Conservation (phyloP, 2,888 invertebrate genomes). For the Cantharis lateralis region DNA sequence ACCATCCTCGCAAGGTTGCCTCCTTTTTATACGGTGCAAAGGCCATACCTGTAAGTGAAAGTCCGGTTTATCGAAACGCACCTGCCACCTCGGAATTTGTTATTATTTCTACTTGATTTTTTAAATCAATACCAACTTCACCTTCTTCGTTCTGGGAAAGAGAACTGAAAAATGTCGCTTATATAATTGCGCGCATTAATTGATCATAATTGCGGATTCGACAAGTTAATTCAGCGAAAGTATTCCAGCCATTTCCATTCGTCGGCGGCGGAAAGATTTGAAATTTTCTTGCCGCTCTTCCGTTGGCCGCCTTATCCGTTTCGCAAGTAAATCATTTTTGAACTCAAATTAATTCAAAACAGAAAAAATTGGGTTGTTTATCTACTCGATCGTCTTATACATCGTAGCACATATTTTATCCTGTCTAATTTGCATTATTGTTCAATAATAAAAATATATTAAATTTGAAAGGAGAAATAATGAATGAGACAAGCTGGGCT, state of each 20-base stretch:
- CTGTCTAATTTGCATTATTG: constrained; percentile 3
- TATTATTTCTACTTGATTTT: constrained; percentile 27
- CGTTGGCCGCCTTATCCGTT: not conserved
- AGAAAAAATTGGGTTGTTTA: not conserved
- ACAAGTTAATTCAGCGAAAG: not conserved
- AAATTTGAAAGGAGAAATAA: not conserved
- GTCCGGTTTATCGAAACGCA: constrained; percentile 43
- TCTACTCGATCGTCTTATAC: not conserved
- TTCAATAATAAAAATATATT: not conserved
- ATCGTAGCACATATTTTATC: not conserved
- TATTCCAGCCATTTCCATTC: not conserved
- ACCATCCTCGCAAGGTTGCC: not conserved
- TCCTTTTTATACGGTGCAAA: not conserved
- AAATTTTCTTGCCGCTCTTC: not conserved
- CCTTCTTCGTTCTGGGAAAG: not conserved
- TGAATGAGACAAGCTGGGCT: not conserved
- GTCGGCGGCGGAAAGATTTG: not conserved
- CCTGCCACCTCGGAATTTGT: constrained; percentile 47
- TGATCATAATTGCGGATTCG: not conserved
- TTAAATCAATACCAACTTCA: constrained; percentile 10
- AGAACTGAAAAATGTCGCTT: not conserved
- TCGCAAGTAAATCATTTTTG: not conserved
- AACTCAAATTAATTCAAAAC: not conserved
- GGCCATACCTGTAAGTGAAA: not conserved
- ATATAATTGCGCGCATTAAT: not conserved